Percentiles rank a stretch among this genome's conserved stretches.
Evolutionary conservation across 2,113 vertebrate genomes (phyloP).

Genomic region (Thermophis baileyi): DNA sequence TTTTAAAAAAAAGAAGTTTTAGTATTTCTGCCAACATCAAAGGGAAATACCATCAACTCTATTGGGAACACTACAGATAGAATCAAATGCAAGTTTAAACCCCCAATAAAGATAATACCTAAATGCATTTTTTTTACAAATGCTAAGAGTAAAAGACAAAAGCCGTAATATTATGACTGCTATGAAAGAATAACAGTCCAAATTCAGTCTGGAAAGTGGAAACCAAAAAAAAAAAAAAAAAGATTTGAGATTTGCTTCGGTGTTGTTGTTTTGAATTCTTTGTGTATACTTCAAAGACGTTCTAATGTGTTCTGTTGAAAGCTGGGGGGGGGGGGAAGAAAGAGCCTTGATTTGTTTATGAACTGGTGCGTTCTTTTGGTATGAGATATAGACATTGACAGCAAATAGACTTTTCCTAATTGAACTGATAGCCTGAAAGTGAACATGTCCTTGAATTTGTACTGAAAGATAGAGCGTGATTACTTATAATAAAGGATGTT

Average conservation of each 20-base stretch:
- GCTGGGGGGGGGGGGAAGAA: rapidly evolving
- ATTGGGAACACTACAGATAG: not conserved
- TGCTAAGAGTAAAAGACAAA: not conserved
- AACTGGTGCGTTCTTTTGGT: conserved; percentile 57
- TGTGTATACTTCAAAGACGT: conserved; percentile 40
- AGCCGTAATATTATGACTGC: not conserved
- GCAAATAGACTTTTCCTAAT: conserved; percentile 69
- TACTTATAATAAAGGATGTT: conserved; percentile 67
- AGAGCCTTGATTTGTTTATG: conserved; percentile 65
- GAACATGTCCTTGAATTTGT: conserved; percentile 68
- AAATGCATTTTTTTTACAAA: not conserved
- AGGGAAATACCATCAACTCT: not conserved
- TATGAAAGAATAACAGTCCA: conserved; percentile 31
- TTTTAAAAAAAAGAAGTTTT: not conserved
- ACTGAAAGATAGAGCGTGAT: conserved; percentile 64
- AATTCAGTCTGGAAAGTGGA: conserved; percentile 43
- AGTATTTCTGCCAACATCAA: not conserved
- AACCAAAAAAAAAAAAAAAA: not conserved
- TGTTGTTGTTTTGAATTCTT: conserved; percentile 27
- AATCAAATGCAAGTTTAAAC: not conserved
- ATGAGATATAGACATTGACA: conserved; percentile 62
- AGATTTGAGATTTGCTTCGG: conserved; percentile 6
- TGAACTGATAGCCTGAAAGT: conserved; percentile 69
- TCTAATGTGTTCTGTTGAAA: not conserved
- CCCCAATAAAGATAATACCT: not conserved